phyloP scores from a whole-genome alignment of 2,797 vertebrate genomes.

The Hephaestus fuliginosus region DNA sequence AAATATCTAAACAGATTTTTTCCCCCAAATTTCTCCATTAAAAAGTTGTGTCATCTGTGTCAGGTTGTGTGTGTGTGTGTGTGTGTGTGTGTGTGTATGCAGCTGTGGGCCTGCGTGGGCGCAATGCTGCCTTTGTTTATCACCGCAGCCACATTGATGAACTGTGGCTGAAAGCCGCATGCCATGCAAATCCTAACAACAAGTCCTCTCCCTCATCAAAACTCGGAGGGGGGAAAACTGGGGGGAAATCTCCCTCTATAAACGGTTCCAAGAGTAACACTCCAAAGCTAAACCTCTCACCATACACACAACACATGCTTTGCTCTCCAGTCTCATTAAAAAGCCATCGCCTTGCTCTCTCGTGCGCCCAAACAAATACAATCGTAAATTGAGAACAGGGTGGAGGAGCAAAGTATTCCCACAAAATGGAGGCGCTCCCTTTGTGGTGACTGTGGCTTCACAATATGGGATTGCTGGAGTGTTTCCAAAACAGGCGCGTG shows the following conservation, averaged over 20 bases:
- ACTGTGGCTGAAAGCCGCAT: conserved; percentile 61
- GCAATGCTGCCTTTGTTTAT: conserved; percentile 68
- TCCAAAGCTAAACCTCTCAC: conserved; percentile 50
- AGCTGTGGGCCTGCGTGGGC: conserved; percentile 47
- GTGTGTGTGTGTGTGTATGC: conserved; percentile 35
- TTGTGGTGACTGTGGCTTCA: conserved; percentile 69
- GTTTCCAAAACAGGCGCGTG: conserved; percentile 73
- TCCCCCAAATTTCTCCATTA: conserved; percentile 30
- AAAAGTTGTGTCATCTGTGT: conserved; percentile 24
- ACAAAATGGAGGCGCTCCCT: conserved; percentile 65
- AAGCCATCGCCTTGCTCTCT: conserved; percentile 66
- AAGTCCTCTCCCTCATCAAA: conserved; percentile 50
- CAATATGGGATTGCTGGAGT: conserved; percentile 76
- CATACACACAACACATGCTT: conserved; percentile 70
- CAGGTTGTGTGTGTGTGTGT: conserved; percentile 33
- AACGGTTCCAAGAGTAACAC: conserved; percentile 60
- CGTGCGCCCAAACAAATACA: conserved; percentile 72
- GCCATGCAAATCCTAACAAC: conserved; percentile 57
- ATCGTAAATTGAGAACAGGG: conserved; percentile 67
- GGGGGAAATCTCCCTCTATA: conserved; percentile 47
- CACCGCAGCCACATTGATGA: conserved; percentile 58
- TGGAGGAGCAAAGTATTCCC: conserved; percentile 48
- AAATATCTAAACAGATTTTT: conserved; percentile 52
- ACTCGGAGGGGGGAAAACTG: conserved; percentile 34
- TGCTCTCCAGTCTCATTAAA: conserved; percentile 75